Evolutionary conservation across 2,113 vertebrate species (phyloP).

Genomic region (Patagioenas fasciata): DNA sequence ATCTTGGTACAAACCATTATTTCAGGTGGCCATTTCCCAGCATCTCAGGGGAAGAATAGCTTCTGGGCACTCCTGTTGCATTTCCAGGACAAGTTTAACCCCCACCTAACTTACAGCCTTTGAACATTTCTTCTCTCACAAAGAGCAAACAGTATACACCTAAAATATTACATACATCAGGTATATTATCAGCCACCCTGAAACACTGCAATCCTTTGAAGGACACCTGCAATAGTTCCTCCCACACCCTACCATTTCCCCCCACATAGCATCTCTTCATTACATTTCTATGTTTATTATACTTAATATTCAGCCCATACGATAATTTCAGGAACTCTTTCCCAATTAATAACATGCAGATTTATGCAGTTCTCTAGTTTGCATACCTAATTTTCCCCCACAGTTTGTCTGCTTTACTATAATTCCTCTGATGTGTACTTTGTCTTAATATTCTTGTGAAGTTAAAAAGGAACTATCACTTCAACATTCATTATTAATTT

Average conservation of each 20-base stretch:
- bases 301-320: constrained; percentile 38
- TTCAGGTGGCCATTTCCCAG: background rate
- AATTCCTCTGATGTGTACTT: constrained; percentile 72
- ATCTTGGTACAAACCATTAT: background rate
- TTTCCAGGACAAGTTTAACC: background rate
- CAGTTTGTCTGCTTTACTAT: constrained; percentile 44
- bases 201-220: background rate
- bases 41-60: no score
- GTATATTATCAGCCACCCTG: background rate
- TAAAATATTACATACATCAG: background rate
- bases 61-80: background rate
- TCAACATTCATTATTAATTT: constrained; percentile 75
- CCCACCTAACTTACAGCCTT: background rate
- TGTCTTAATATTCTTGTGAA: constrained; percentile 70
- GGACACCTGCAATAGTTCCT: background rate
- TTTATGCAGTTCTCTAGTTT: constrained; percentile 64
- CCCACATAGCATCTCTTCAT: background rate
- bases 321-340: constrained; percentile 55
- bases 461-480: constrained; percentile 69
- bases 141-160: background rate
- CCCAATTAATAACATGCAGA: constrained; percentile 70
- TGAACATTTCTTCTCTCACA: background rate
- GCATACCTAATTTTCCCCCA: constrained; percentile 66
- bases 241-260: background rate
- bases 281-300: background rate